phyloP scores from a whole-genome alignment of 1,140 invertebrate genomes.

The Drosophila sp. region DNA sequence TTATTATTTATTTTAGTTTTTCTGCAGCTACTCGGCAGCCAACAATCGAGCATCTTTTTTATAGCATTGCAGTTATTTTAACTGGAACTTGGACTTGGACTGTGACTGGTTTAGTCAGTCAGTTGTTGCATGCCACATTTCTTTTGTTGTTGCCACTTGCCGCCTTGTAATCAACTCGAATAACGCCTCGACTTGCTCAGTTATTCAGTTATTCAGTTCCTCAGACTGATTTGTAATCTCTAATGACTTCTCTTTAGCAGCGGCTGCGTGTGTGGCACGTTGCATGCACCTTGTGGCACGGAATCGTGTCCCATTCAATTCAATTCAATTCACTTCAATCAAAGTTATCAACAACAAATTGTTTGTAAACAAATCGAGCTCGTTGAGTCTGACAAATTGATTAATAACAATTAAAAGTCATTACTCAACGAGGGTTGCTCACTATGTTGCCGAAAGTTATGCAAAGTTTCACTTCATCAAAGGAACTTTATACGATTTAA shows the following conservation, averaged over 20 bases:
- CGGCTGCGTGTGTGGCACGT: neutral
- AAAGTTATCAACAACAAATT: constrained; percentile 10
- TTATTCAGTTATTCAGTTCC: neutral
- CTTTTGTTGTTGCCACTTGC: constrained; percentile 3
- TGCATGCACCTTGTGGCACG: constrained; percentile 9
- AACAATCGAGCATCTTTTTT: too few relatives aligned
- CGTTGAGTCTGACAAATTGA: constrained; percentile 20
- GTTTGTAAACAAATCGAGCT: constrained; percentile 14
- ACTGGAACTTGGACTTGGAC: neutral
- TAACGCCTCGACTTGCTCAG: constrained; percentile 28
- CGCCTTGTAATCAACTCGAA: constrained; percentile 43
- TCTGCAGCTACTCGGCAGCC: too few relatives aligned
- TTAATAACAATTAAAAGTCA: constrained; percentile 10
- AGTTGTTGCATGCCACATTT: constrained; percentile 22
- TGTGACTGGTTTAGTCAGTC: constrained; percentile 18
- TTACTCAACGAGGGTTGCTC: constrained; percentile 4
- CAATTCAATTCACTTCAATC: constrained; percentile 1
- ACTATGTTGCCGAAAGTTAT: neutral
- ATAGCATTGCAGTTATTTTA: neutral
- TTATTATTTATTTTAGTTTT: too few relatives aligned
- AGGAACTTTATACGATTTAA: neutral
- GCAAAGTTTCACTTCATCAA: too few relatives aligned
- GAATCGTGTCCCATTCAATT: neutral
- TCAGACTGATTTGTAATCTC: neutral
- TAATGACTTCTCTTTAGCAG: constrained; percentile 30